Conservation (phyloP, 2,888 invertebrate genomes). For the Metallyticus violacea region DNA sequence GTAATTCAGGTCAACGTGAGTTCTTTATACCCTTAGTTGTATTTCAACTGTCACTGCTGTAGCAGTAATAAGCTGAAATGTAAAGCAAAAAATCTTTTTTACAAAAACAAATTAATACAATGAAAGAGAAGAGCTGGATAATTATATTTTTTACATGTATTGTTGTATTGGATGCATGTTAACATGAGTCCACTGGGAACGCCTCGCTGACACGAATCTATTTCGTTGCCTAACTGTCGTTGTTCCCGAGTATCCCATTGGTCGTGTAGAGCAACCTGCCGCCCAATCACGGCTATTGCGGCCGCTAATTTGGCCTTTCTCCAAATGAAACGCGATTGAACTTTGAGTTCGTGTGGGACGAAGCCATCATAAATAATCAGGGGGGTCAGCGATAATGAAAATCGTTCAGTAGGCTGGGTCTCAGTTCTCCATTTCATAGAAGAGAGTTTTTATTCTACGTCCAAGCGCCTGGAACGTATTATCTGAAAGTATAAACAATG, state of each 20-base stretch:
- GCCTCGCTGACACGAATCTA: not conserved
- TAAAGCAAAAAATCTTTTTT: not conserved
- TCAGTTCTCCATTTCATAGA: too few relatives aligned
- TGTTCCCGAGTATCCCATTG: not conserved
- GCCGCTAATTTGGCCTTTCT: slow-evolving; percentile 2
- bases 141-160: not conserved
- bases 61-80: not conserved
- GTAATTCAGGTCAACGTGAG: not conserved
- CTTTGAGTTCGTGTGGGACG: not conserved
- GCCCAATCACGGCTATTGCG: not conserved
- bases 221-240: too few relatives aligned
- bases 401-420: not conserved
- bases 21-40: not conserved
- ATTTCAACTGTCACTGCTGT: not conserved
- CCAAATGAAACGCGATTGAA: slow-evolving; percentile 8
- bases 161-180: not conserved
- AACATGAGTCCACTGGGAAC: not conserved
- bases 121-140: not conserved
- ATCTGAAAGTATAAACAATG: too few relatives aligned
- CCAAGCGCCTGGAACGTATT: too few relatives aligned
- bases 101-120: not conserved
- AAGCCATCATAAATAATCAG: not conserved
- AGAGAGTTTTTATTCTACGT: too few relatives aligned
- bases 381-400: not conserved
- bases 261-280: not conserved